phyloP scores from a whole-genome alignment of 2,797 vertebrate genomes.

The Oreortyx pictus region DNA sequence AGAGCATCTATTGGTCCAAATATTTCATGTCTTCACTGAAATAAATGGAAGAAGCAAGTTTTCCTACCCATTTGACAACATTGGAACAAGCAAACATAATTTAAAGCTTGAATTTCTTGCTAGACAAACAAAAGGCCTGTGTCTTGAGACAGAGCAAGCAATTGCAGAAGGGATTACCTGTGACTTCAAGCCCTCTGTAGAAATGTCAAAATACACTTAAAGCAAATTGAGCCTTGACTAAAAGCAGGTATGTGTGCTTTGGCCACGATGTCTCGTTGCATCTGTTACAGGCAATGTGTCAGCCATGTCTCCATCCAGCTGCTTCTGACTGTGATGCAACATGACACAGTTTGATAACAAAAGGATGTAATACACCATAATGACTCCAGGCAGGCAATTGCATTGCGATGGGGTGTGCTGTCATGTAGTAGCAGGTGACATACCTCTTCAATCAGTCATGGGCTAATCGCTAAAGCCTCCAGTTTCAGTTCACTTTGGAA shows the following conservation, averaged over 20 bases:
- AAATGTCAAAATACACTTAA: conserved; percentile 40
- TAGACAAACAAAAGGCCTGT: conserved; percentile 29
- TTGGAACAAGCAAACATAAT: conserved; percentile 7
- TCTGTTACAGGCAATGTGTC: conserved; percentile 56
- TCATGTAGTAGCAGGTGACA: conserved; percentile 58
- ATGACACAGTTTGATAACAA: conserved; percentile 68
- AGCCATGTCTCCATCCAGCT: conserved; percentile 52
- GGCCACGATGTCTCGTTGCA: conserved; percentile 38
- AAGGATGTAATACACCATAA: conserved; percentile 65
- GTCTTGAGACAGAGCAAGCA: conserved; percentile 9
- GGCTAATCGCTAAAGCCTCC: conserved; percentile 17
- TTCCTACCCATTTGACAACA: background rate
- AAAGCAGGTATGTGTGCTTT: conserved; percentile 49
- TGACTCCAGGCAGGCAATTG: conserved; percentile 63
- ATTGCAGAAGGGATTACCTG: conserved; percentile 63
- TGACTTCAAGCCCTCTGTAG: conserved; percentile 44
- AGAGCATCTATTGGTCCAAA: background rate
- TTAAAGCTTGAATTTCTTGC: conserved; percentile 34
- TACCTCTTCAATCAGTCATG: conserved; percentile 63
- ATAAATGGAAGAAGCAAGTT: background rate
- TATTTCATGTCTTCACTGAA: background rate
- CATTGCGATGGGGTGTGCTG: background rate
- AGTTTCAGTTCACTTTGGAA: conserved; percentile 37
- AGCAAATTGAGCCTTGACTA: conserved; percentile 69
- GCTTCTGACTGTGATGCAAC: conserved; percentile 64